These are phyloP conservation scores for Sander vitreus DNA, from an alignment of 2,113 vertebrate genomes.

Conservation along the genomic window DNA sequence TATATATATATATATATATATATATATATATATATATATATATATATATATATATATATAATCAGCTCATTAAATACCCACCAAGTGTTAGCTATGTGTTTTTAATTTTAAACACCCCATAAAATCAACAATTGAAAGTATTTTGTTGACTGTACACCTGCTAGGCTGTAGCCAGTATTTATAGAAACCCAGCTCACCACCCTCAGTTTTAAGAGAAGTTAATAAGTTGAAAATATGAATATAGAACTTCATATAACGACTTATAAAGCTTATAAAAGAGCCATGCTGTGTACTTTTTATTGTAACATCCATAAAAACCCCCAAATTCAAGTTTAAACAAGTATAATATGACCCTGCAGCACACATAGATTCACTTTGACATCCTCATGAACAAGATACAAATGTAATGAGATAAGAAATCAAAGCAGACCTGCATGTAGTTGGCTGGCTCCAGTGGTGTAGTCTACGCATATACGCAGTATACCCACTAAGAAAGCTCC, in stretches of 20 bases:
- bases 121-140: neutral
- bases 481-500: too few relatives aligned
- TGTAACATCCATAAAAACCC: neutral
- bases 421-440: neutral
- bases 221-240: neutral
- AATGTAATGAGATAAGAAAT: neutral
- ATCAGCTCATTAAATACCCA: neutral
- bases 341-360: neutral
- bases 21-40: too few relatives aligned
- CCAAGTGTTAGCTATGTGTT: neutral
- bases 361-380: neutral
- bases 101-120: neutral
- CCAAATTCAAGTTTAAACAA: neutral
- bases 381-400: constrained; percentile 8
- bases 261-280: neutral
- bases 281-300: neutral
- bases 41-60: too few relatives aligned
- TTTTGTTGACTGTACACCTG: neutral
- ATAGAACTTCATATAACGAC: neutral
- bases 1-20: too few relatives aligned
- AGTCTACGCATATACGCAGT: too few relatives aligned
- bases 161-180: neutral
- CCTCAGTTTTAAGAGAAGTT: too few relatives aligned
- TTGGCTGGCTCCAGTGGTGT: neutral
- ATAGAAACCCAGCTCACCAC: too few relatives aligned